Evolutionary conservation across 2,888 invertebrate genomes (phyloP).

Genomic region (Cheilosia scutellata): DNA sequence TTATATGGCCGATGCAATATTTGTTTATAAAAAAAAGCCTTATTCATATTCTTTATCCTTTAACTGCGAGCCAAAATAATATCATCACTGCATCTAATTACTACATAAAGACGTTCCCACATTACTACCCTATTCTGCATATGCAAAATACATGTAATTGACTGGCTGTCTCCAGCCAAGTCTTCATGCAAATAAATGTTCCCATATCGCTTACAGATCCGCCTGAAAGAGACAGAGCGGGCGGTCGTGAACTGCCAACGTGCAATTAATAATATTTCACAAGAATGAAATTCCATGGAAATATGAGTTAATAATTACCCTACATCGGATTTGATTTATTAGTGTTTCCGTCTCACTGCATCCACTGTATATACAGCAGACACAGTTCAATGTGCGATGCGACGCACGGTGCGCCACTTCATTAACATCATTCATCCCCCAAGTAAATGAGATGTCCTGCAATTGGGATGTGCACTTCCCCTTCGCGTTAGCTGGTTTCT

Average conservation of each 20-base stretch:
- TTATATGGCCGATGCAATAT: no score
- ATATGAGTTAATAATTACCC: slow-evolving; percentile 76
- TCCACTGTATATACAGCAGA: slow-evolving; percentile 29
- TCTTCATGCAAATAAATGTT: slow-evolving; percentile 40
- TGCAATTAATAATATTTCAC: slow-evolving; percentile 75
- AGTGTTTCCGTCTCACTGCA: slow-evolving; percentile 74
- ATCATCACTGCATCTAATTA: no score
- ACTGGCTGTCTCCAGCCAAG: slow-evolving; percentile 37
- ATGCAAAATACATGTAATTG: slow-evolving; percentile 48
- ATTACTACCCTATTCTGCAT: neutral
- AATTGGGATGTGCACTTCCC: slow-evolving; percentile 53
- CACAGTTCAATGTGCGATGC: slow-evolving; percentile 70
- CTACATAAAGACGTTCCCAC: slow-evolving; percentile 4
- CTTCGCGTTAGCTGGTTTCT: slow-evolving; percentile 55
- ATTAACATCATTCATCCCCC: slow-evolving; percentile 72
- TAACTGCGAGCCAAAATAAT: no score
- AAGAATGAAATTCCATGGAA: slow-evolving; percentile 74
- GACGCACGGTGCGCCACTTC: slow-evolving; percentile 66
- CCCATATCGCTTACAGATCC: slow-evolving; percentile 27
- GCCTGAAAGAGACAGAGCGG: slow-evolving; percentile 69
- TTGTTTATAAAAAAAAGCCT: no score
- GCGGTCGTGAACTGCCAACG: slow-evolving; percentile 75
- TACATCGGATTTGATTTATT: slow-evolving; percentile 74
- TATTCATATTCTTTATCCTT: no score
- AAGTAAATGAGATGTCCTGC: slow-evolving; percentile 72